These are phyloP conservation scores for Apis cerana DNA, from an alignment of 1,140 invertebrate species.

Conservation along the genomic window DNA sequence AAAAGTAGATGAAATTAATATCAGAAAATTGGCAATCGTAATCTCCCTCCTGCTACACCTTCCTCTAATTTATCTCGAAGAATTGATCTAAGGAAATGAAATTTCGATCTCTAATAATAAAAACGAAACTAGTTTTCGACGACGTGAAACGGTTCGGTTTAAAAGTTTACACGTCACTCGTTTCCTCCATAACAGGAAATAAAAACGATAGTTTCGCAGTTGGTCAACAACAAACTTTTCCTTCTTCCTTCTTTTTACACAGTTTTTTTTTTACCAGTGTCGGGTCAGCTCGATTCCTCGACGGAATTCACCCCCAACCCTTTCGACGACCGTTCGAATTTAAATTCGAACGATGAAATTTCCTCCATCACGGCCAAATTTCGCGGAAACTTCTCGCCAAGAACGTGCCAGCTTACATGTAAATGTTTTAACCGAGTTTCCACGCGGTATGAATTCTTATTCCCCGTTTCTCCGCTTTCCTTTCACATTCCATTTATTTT, in stretches of 20 bases:
- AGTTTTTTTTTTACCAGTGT: neutral
- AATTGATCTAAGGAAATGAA: neutral
- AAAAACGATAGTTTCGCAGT: neutral
- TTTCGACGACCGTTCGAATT: slow-evolving; percentile 1
- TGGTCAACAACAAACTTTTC: neutral
- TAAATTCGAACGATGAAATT: neutral
- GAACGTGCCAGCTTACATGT: neutral
- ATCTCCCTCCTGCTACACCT: too few species aligned
- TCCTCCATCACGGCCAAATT: neutral
- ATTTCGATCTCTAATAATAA: neutral
- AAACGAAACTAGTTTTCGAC: neutral
- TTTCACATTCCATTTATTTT: too few species aligned
- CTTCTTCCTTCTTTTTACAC: neutral
- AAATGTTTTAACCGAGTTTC: neutral
- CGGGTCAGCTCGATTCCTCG: neutral
- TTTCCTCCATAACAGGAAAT: neutral
- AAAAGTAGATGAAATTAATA: too few species aligned
- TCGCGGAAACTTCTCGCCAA: neutral
- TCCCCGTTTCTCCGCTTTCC: neutral
- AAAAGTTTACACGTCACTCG: neutral
- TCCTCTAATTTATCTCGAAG: too few species aligned
- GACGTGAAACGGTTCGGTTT: neutral
- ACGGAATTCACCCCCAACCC: neutral
- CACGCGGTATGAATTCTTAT: neutral
- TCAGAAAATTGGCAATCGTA: too few species aligned